A percentile compares a stretch with the other conserved stretches of the same genome.
phyloP scores from a whole-genome alignment of 2,113 vertebrate genomes.

The Lathamus discolor region DNA sequence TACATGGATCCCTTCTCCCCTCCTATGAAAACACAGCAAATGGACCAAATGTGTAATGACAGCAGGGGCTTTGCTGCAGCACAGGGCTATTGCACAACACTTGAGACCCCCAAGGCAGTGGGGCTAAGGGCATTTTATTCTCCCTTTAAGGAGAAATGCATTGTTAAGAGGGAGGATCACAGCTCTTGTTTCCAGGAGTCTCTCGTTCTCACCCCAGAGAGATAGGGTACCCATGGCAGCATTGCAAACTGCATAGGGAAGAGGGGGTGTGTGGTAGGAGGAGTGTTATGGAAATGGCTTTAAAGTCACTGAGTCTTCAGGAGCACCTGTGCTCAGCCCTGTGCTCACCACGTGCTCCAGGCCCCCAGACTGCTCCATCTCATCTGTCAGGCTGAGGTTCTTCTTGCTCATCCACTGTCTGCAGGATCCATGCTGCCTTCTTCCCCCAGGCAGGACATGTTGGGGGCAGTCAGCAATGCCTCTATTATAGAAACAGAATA shows the following conservation, averaged over 20 bases:
- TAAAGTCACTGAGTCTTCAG: not conserved
- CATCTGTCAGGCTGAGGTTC: not conserved
- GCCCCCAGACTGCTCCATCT: not conserved
- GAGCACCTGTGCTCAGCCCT: not conserved
- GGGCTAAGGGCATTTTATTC: not conserved
- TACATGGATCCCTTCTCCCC: not conserved
- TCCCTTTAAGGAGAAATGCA: not conserved
- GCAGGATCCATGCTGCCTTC: not conserved
- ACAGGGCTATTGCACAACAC: not conserved
- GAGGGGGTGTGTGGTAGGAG: not conserved
- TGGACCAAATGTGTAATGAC: not conserved
- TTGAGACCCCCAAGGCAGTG: not conserved
- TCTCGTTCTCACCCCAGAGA: not conserved
- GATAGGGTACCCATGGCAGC: not conserved
- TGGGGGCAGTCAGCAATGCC: not conserved
- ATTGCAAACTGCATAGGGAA: rapidly evolving
- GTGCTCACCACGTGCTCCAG: rapidly evolving
- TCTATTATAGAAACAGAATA: not conserved
- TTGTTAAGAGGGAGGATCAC: not conserved
- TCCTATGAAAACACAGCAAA: not conserved
- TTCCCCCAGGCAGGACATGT: not conserved
- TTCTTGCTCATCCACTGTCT: not conserved
- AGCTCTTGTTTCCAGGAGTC: not conserved
- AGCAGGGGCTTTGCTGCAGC: not conserved
- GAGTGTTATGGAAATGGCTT: not conserved